Evolutionary conservation across 2,888 invertebrate genomes (phyloP), one percentile per base, ranked within the genome.

Genomic region (Amiota communis): DNA sequence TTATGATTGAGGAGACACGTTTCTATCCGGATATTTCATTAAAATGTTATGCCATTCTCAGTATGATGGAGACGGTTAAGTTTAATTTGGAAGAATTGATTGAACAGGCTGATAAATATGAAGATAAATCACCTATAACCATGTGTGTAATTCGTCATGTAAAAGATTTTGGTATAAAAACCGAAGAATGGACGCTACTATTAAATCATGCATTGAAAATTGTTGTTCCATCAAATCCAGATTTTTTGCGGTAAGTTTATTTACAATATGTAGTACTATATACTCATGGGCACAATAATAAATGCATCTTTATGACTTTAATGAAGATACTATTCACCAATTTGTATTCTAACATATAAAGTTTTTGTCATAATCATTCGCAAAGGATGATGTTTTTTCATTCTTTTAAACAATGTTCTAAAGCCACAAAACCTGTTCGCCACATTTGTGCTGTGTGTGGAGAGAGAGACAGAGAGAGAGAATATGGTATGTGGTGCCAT

Each of bases 91-190:
- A 51, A 2, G 75, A 82, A 71, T 76, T 88, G 3, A 79, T 85
- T 17, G 72, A 76, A 51, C 83, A 81, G 56, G 79, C 83, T 8
- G 81, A 77, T 48, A 46, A 20, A 0, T n/a, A 59, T 13, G 75
- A 85, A 74, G 76, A 81, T 0, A 87, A 87, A 71, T 84, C 86
- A 10, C 82, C 88, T 0, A 36, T 88, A 51, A 79, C 82, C 47
- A 72, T 88, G 64, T 86, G 87, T 72, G 76, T 88, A 51, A 84
- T 85, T 71, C 80, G 87, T 3, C 63, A 79, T 47, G 77, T 87
- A 17, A 71, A 70, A 1, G 67, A 75, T 47, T 71, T 75, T 1
- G 77, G 74, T 0, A 71, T 81, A 3, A 79, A 83, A 13, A 77
- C 76, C 13, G 68, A 78, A 4, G 74, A 77, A 12, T 87, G 84